Evolutionary conservation across 2,888 invertebrate genomes (phyloP), one percentile per base, ranked within the genome.

Genomic region (Drosophila kambysellisi): DNA sequence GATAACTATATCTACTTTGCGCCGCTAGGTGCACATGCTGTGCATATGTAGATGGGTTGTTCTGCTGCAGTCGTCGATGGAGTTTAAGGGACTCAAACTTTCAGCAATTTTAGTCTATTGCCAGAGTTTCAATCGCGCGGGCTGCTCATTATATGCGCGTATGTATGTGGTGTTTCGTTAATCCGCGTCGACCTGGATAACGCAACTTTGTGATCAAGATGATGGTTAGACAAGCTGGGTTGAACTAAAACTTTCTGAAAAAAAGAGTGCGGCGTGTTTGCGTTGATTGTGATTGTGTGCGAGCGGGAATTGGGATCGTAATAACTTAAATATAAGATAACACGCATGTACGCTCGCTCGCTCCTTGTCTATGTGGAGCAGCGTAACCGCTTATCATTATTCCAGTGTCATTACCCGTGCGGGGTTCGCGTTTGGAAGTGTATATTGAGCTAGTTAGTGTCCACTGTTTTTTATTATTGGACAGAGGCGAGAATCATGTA

Each of bases 271-370:
- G 48, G 37, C 29, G 35, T 29, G 60, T 72, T 52, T 48, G 30
- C 33, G 7, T 37, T 57, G 9, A 17, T n/a, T 32, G 41, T 39
- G 41, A 37, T 12, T 46, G 41, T 35, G 69, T 53, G 32, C 53
- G 41, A 39, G 39, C 37, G 53, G 65, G 68, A 72, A 79, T 79
- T 79, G 62, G 43, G 76, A 72, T 48, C 78, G 76, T 79, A 69
- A 79, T 82, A 87, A 75, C 73, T 70, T 83, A 75, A 76, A 82
- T 76, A 86, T 86, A 83, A 85, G 85, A 85, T 85, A 85, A 85
- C 83, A 75, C 73, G 67, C 72, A 77, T 50, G 53, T n/a, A 30
- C 32, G 43, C 35, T 41, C 52, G 48, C 56, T 82, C 29, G 39
- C 39, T 41, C 48, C 39, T 35, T 62, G 72, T 56, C 56, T 84